Evolutionary conservation across 2,888 invertebrate species (phyloP).

Genomic region (Boloria euphrosyne): DNA sequence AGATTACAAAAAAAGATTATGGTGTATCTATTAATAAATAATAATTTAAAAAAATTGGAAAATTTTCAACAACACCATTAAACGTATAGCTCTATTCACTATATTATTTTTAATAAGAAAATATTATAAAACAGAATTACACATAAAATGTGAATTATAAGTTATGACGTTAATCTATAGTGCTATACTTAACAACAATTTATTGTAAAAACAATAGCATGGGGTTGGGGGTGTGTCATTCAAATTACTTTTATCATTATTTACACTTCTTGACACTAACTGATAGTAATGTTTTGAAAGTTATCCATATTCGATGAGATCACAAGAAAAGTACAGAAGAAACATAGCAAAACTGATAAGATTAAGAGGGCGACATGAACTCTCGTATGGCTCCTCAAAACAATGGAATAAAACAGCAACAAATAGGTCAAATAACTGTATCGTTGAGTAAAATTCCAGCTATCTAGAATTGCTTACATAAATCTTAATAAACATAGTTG

Average conservation of each 20-base stretch:
- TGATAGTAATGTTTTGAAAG: slow-evolving; percentile 48
- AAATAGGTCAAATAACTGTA: slow-evolving; percentile 44
- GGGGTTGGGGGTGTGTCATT: not conserved
- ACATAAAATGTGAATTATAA: no score
- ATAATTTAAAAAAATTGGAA: no score
- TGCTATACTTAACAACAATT: no score
- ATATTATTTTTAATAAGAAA: no score
- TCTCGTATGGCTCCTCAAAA: slow-evolving; percentile 55
- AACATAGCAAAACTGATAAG: slow-evolving; percentile 65
- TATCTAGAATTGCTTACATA: not conserved
- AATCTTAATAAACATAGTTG: not conserved
- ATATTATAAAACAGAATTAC: no score
- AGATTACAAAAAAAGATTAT: no score
- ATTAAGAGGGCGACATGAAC: slow-evolving; percentile 58
- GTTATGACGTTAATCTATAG: not conserved
- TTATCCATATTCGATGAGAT: slow-evolving; percentile 57
- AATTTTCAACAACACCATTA: no score
- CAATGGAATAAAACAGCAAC: slow-evolving; percentile 72
- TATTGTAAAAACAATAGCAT: not conserved
- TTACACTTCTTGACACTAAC: slow-evolving; percentile 20
- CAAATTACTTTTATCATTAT: slow-evolving; percentile 16
- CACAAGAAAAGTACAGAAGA: slow-evolving; percentile 71
- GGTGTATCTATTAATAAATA: no score
- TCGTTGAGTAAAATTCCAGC: not conserved
- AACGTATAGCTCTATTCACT: no score